These are phyloP conservation scores for Ormyrus rosae DNA, from an alignment of 2,888 invertebrate genomes.

Conservation along the genomic window DNA sequence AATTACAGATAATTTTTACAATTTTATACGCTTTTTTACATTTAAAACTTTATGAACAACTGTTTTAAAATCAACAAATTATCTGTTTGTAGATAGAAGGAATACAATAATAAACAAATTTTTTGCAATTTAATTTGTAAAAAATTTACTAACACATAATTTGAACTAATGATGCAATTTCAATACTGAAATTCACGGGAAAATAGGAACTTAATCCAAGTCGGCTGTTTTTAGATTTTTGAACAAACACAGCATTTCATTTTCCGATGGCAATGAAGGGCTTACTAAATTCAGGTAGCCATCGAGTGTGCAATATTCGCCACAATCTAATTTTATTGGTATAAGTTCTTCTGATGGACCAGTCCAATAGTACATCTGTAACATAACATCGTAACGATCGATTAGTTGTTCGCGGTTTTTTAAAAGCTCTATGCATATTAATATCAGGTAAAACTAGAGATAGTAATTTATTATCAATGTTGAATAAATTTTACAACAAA, in stretches of 20 bases:
- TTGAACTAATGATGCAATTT: background rate
- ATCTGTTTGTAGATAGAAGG: no score
- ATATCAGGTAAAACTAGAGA: no score
- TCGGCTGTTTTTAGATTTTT: slow-evolving; percentile 7
- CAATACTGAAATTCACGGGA: background rate
- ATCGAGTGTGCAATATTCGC: slow-evolving; percentile 17
- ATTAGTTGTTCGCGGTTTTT: no score
- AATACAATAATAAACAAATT: no score
- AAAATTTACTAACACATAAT: background rate
- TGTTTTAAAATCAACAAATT: no score
- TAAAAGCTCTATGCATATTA: no score
- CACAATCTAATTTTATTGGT: slow-evolving; percentile 7
- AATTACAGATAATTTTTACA: no score
- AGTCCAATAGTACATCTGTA: slow-evolving; percentile 38
- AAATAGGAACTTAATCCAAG: background rate
- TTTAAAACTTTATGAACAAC: no score
- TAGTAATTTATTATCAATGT: no score
- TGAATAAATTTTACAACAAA: no score
- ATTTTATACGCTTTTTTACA: no score
- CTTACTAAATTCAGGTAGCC: slow-evolving; percentile 13
- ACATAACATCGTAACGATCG: background rate
- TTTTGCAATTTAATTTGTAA: background rate
- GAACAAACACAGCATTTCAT: slow-evolving; percentile 29
- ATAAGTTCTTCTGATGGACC: slow-evolving; percentile 16
- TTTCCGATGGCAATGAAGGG: slow-evolving; percentile 19